Percentiles rank a stretch among this genome's conserved stretches.
These are phyloP conservation scores for Machimus rusticus DNA, from an alignment of 2,888 invertebrate species.

Conservation along the genomic window DNA sequence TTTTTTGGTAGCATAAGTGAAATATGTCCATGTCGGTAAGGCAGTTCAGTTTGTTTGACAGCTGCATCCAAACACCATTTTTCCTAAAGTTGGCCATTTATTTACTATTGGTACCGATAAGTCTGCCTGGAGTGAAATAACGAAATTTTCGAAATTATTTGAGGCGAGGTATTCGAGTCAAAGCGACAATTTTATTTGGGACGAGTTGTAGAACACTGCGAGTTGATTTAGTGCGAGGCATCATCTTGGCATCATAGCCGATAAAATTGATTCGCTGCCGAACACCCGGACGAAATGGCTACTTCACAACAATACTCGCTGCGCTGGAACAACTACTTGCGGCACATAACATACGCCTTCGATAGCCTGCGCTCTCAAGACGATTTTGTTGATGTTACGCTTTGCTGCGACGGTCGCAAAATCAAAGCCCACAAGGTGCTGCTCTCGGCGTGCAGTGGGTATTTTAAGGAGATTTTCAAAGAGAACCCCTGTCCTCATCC, in stretches of 20 bases:
- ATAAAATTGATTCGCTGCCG: slow-evolving; percentile 57
- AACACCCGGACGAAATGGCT: slow-evolving; percentile 60
- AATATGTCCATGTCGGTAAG: neutral
- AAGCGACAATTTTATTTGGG: neutral
- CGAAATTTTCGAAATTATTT: neutral
- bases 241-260: slow-evolving; percentile 9
- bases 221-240: neutral
- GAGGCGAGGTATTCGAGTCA: neutral
- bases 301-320: slow-evolving; percentile 82
- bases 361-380: slow-evolving; percentile 74
- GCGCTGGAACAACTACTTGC: slow-evolving; percentile 85
- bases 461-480: slow-evolving; percentile 76
- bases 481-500: slow-evolving; percentile 84
- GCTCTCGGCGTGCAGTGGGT: slow-evolving; percentile 83
- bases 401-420: slow-evolving; percentile 84
- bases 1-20: neutral
- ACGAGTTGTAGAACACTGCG: neutral
- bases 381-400: slow-evolving; percentile 83
- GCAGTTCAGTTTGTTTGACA: slow-evolving; percentile 13
- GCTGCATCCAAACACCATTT: slow-evolving; percentile 18
- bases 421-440: slow-evolving; percentile 86
- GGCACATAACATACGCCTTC: slow-evolving; percentile 81
- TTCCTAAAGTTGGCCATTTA: neutral
- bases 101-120: neutral
- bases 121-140: neutral